These are phyloP conservation scores for Piscicola geometra DNA, from an alignment of 2,888 invertebrate genomes.

Conservation along the genomic window DNA sequence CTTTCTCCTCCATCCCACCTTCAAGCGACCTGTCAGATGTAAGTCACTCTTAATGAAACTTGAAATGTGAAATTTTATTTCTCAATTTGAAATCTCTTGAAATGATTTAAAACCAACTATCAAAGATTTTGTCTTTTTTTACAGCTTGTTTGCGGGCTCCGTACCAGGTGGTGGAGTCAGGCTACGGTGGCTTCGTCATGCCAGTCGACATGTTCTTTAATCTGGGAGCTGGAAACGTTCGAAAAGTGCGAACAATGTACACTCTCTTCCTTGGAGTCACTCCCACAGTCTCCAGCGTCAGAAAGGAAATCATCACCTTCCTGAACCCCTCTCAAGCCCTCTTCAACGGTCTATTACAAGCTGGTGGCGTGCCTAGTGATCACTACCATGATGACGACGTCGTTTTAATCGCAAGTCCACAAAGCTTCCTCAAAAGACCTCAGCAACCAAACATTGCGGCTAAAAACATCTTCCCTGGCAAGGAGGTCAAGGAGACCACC, in stretches of 20 bases:
- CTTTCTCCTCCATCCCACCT: conserved; percentile 83
- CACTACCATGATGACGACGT: background rate
- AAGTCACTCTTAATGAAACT: conserved; percentile 44
- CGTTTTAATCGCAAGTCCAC: too few species aligned
- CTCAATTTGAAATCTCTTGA: background rate
- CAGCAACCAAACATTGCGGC: background rate
- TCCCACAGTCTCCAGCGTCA: conserved; percentile 20
- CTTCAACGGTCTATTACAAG: background rate
- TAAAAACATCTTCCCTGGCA: background rate
- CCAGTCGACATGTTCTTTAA: conserved; percentile 76
- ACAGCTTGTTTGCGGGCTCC: conserved; percentile 84
- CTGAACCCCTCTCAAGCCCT: conserved; percentile 4
- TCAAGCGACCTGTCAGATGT: conserved; percentile 86
- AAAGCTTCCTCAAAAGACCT: too few species aligned
- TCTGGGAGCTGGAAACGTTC: conserved; percentile 51
- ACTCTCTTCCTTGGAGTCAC: conserved; percentile 26
- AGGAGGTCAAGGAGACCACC: too few species aligned
- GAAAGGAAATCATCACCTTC: conserved; percentile 28
- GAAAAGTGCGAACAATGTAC: conserved; percentile 15
- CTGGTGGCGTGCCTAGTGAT: conserved; percentile 11
- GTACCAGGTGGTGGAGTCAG: conserved; percentile 80
- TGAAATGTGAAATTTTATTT: background rate
- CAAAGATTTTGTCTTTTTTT: conserved; percentile 51
- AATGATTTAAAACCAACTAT: too few species aligned
- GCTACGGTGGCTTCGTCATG: conserved; percentile 86